Conservation (phyloP, 2,797 vertebrate genomes). For the Pogoniulus pusillus region DNA sequence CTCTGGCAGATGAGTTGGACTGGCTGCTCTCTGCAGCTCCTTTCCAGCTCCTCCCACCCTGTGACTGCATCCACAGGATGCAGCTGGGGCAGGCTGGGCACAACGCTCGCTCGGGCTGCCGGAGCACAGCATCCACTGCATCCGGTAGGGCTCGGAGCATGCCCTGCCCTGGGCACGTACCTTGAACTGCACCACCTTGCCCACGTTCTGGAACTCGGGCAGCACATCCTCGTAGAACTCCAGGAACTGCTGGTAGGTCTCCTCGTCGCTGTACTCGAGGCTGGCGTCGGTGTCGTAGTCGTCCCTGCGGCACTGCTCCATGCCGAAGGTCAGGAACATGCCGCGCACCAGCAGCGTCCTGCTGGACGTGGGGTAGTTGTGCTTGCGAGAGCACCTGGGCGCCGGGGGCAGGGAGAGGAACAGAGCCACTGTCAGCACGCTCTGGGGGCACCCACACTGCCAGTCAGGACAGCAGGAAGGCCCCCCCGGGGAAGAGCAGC, state of each 20-base stretch:
- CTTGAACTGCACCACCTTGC: conserved; percentile 97
- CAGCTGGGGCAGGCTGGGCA: not conserved
- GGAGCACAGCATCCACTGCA: not conserved
- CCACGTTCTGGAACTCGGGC: conserved; percentile 90
- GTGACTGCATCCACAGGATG: not conserved
- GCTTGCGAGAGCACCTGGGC: conserved; percentile 92
- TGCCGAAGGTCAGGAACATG: conserved; percentile 94
- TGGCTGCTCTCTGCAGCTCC: too few species aligned
- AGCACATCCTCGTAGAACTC: conserved; percentile 96
- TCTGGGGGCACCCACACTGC: not conserved
- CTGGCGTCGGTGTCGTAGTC: conserved; percentile 94
- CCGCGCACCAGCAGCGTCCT: conserved; percentile 89
- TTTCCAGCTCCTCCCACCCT: too few species aligned
- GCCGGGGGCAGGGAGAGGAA: not conserved
- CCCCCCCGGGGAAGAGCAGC: too few species aligned
- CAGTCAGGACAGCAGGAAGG: not conserved
- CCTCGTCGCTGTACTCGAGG: conserved; percentile 95
- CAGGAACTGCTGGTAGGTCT: conserved; percentile 91
- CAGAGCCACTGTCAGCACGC: not conserved
- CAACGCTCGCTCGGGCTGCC: not conserved
- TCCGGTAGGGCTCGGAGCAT: too few species aligned
- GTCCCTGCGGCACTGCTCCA: conserved; percentile 92
- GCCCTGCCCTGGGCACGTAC: conserved; percentile 62
- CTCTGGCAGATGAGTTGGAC: too few species aligned
- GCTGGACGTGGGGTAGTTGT: conserved; percentile 85